Evolutionary conservation across 1,140 invertebrate genomes (phyloP).

Genomic region (Oncopodura yosiiana): DNA sequence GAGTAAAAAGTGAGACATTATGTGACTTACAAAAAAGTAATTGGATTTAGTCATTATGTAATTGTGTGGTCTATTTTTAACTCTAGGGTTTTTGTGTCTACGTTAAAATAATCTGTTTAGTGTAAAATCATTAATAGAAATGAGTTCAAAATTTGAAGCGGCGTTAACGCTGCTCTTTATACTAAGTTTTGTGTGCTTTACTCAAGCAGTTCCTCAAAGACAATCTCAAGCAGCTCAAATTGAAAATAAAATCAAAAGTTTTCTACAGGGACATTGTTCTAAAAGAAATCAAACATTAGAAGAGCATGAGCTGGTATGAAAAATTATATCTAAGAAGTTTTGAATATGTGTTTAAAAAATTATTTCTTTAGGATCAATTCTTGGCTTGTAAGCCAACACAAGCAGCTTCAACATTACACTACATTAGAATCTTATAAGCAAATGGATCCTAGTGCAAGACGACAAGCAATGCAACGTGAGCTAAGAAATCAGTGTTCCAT

Average conservation of each 20-base stretch:
- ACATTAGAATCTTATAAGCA: conserved; percentile 13
- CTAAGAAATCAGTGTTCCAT: conserved; percentile 8
- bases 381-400: conserved; percentile 15
- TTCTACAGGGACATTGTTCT: conserved; percentile 10
- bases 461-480: conserved; percentile 8
- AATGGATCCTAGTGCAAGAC: neutral
- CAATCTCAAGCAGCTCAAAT: too few relatives aligned
- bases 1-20: too few relatives aligned
- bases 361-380: conserved; percentile 10
- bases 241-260: conserved; percentile 13
- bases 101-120: too few relatives aligned
- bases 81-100: too few relatives aligned
- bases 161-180: too few relatives aligned
- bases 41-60: too few relatives aligned
- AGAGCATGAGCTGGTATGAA: conserved; percentile 12
- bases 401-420: conserved; percentile 3
- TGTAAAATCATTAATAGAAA: too few relatives aligned
- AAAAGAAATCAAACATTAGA: conserved; percentile 15
- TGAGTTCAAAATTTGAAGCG: too few relatives aligned
- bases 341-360: neutral
- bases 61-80: too few relatives aligned
- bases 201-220: too few relatives aligned
- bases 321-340: neutral
- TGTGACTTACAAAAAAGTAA: too few relatives aligned
- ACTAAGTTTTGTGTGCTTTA: too few relatives aligned